phyloP scores from a whole-genome alignment of 1,140 invertebrate genomes.

The Pristionchus pacificus region DNA sequence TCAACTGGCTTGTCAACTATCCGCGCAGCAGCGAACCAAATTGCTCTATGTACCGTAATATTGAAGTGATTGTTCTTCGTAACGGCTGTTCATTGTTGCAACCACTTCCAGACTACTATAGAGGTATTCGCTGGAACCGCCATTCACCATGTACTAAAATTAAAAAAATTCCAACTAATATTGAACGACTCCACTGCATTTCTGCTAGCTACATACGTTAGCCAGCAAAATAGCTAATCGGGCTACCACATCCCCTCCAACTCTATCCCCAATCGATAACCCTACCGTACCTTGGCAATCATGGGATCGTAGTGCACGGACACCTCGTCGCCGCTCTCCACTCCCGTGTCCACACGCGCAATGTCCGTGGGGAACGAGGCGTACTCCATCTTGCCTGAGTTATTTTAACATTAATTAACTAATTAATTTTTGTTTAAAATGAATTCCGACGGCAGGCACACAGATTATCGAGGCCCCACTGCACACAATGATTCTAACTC shows the following conservation, averaged over 20 bases:
- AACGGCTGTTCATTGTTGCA: no score
- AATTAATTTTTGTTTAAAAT: background rate
- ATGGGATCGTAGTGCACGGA: conserved; percentile 98
- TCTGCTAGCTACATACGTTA: background rate
- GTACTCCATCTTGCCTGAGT: conserved; percentile 43
- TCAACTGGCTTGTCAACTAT: no score
- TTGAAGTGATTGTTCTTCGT: no score
- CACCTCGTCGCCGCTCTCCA: conserved; percentile 70
- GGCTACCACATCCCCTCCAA: background rate
- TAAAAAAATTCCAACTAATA: background rate
- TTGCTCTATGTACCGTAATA: no score
- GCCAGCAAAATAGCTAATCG: background rate
- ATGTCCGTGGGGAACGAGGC: conserved; percentile 44
- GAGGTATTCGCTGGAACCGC: background rate
- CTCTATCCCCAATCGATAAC: background rate
- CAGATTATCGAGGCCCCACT: background rate
- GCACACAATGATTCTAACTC: no score
- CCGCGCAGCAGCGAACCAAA: no score
- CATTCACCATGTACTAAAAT: background rate
- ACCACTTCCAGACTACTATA: no score
- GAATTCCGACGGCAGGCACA: background rate
- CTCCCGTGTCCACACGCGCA: conserved; percentile 53
- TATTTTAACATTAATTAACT: background rate
- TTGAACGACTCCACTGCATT: background rate
- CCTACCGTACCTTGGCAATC: conserved; percentile 81